Conservation (phyloP, 2,888 invertebrate genomes). For the Lathronympha strigana region DNA sequence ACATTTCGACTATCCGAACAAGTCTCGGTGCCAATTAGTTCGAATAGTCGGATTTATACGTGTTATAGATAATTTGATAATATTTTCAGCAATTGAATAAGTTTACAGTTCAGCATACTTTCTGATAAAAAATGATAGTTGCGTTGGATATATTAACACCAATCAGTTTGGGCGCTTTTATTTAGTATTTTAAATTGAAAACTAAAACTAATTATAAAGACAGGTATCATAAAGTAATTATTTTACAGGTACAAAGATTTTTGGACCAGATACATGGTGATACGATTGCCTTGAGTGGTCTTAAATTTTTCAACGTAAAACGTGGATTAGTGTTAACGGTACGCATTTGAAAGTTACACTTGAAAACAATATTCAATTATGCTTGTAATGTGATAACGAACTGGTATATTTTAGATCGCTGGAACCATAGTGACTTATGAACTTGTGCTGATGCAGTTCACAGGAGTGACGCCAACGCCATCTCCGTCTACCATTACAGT, state of each 20-base stretch:
- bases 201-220: neutral
- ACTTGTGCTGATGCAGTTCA: slow-evolving; percentile 77
- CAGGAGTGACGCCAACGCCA: slow-evolving; percentile 53
- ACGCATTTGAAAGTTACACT: slow-evolving; percentile 47
- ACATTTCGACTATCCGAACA: too few species aligned
- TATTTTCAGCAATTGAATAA: too few species aligned
- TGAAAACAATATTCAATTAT: neutral
- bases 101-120: too few species aligned
- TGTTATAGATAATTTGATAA: too few species aligned
- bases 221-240: neutral
- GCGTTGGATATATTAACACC: too few species aligned
- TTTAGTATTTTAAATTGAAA: too few species aligned
- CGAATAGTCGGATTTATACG: too few species aligned
- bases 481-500: slow-evolving; percentile 37
- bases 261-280: slow-evolving; percentile 85
- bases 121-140: too few species aligned
- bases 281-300: slow-evolving; percentile 79
- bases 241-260: slow-evolving; percentile 82
- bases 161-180: too few species aligned
- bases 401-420: slow-evolving; percentile 60
- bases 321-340: slow-evolving; percentile 83
- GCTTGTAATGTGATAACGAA: neutral
- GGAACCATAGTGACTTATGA: slow-evolving; percentile 78
- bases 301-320: slow-evolving; percentile 83
- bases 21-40: too few species aligned